phyloP scores from a whole-genome alignment of 2,888 invertebrate genomes.

The Andrena marginata region DNA sequence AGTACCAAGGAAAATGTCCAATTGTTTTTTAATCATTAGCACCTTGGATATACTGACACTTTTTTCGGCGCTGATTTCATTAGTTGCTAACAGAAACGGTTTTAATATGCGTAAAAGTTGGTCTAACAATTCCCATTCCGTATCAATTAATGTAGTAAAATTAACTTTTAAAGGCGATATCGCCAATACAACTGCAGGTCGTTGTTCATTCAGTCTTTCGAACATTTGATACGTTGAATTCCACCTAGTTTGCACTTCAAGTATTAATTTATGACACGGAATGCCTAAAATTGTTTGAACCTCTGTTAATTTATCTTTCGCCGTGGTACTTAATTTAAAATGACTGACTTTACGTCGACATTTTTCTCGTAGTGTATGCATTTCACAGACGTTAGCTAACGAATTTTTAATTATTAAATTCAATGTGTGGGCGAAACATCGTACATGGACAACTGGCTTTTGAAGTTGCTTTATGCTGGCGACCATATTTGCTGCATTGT shows the following conservation, averaged over 20 bases:
- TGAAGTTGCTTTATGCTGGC: too few species aligned
- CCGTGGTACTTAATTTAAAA: background rate
- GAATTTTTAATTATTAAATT: too few species aligned
- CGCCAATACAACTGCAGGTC: background rate
- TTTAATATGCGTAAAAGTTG: background rate
- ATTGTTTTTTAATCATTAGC: background rate
- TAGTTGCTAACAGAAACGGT: background rate
- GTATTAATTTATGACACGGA: background rate
- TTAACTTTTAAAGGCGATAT: background rate
- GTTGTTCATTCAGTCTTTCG: background rate
- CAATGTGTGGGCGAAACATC: too few species aligned
- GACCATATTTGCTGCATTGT: too few species aligned
- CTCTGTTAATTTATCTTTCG: background rate
- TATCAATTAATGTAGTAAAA: background rate
- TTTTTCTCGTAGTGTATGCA: background rate
- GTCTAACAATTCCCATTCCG: background rate
- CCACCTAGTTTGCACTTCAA: background rate
- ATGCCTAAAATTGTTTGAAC: background rate
- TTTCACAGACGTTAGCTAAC: background rate
- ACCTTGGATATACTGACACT: background rate
- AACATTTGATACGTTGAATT: background rate
- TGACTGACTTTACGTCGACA: background rate
- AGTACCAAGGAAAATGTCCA: background rate
- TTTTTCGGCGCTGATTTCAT: constrained; percentile 3
- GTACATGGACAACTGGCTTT: too few species aligned